Conservation (phyloP, 2,888 invertebrate genomes). For the Rhingia campestris region DNA sequence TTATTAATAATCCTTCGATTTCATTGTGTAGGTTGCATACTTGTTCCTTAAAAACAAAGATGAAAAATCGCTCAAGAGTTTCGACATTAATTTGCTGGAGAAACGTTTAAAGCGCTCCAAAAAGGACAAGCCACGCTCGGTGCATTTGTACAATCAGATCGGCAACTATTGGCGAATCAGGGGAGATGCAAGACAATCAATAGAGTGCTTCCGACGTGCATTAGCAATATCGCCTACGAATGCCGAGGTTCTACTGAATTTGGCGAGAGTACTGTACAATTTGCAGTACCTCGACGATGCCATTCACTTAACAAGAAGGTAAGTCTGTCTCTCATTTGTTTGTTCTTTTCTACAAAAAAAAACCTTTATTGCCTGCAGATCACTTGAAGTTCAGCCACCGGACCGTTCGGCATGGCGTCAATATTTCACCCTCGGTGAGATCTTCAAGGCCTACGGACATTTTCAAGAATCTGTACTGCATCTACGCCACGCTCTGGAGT, state of each 20-base stretch:
- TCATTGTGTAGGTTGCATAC: conserved; percentile 85
- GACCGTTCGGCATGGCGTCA: conserved; percentile 95
- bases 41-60: conserved; percentile 87
- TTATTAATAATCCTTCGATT: neutral
- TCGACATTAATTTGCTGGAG: conserved; percentile 90
- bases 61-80: conserved; percentile 84
- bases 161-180: conserved; percentile 96
- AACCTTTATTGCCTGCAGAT: conserved; percentile 79
- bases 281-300: conserved; percentile 95
- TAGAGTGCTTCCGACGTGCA: conserved; percentile 94
- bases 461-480: conserved; percentile 94
- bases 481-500: conserved; percentile 90
- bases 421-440: conserved; percentile 95
- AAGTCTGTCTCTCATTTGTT: neutral
- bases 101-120: conserved; percentile 90
- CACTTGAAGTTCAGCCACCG: conserved; percentile 92
- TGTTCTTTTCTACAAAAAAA: neutral
- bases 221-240: conserved; percentile 93
- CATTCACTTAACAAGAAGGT: conserved; percentile 91
- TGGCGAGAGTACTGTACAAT: conserved; percentile 92
- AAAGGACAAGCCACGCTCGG: conserved; percentile 91
- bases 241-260: conserved; percentile 92
- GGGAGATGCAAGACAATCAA: conserved; percentile 92
- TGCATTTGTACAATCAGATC: conserved; percentile 94
- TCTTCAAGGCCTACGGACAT: conserved; percentile 95